These are phyloP conservation scores for Stenolophus ochropezus DNA, from an alignment of 2,888 invertebrate species.

Conservation along the genomic window DNA sequence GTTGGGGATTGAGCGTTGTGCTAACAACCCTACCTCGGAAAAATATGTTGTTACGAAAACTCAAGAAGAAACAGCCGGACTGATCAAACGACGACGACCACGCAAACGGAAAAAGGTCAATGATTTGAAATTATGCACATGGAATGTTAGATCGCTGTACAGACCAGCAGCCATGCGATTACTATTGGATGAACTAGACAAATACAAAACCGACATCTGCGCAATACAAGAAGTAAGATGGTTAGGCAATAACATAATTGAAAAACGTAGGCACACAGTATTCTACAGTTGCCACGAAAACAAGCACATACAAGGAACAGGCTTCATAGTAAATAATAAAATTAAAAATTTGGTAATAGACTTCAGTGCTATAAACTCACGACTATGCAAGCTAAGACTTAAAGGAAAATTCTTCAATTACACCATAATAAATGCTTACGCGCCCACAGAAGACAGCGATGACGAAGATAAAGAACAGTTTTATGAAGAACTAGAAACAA, in stretches of 20 bases:
- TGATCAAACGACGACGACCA: background rate
- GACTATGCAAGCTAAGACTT: slow-evolving; percentile 62
- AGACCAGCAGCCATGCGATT: background rate
- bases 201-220: slow-evolving; percentile 14
- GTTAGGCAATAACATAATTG: background rate
- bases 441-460: slow-evolving; percentile 63
- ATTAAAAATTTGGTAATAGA: slow-evolving; percentile 33
- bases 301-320: background rate
- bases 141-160: background rate
- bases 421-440: slow-evolving; percentile 62
- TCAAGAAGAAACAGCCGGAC: background rate
- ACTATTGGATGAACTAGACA: background rate
- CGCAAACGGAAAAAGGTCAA: background rate
- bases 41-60: background rate
- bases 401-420: slow-evolving; percentile 62
- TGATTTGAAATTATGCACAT: background rate
- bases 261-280: background rate
- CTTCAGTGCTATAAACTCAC: slow-evolving; percentile 61
- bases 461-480: background rate
- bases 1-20: background rate
- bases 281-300: slow-evolving; percentile 17
- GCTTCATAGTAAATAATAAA: slow-evolving; percentile 23
- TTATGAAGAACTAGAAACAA: background rate
- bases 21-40: background rate
- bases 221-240: slow-evolving; percentile 25